phyloP scores from a whole-genome alignment of 2,113 vertebrate species.

The Perognathus longimembris region DNA sequence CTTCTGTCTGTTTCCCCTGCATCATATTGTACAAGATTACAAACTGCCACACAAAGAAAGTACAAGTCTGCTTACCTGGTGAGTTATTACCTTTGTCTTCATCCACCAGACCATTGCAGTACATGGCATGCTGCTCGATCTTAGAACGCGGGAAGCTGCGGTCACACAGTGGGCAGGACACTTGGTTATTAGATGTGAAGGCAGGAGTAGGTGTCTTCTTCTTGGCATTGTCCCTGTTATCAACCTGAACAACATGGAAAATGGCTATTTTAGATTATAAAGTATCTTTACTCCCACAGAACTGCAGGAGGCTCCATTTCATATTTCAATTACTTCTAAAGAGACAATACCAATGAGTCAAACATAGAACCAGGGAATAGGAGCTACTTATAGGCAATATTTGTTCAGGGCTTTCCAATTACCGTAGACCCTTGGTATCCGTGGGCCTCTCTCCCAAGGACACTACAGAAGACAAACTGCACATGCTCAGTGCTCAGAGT shows the following conservation, averaged over 20 bases:
- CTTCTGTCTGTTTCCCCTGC: not conserved
- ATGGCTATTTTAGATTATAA: constrained; percentile 47
- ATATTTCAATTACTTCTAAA: constrained; percentile 60
- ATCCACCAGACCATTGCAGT: constrained; percentile 88
- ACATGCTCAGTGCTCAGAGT: too few relatives aligned
- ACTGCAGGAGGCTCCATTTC: not conserved
- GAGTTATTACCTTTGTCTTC: constrained; percentile 68
- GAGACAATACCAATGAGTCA: constrained; percentile 40
- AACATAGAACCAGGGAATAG: constrained; percentile 1
- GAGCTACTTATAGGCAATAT: not conserved
- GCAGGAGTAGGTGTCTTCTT: constrained; percentile 54
- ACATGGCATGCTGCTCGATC: constrained; percentile 95
- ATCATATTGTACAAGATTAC: not conserved
- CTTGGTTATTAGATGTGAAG: constrained; percentile 46
- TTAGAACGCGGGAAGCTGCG: constrained; percentile 84
- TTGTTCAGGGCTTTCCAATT: not conserved
- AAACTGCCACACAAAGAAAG: constrained; percentile 24
- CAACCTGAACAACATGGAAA: constrained; percentile 80
- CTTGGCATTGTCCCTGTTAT: constrained; percentile 73
- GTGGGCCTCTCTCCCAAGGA: too few relatives aligned
- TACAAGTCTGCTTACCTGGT: constrained; percentile 67
- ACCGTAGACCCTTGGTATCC: not conserved
- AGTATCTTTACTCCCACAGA: constrained; percentile 49
- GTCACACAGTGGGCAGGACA: constrained; percentile 93
- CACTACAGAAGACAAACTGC: too few relatives aligned